Conservation (phyloP, 2,888 invertebrate genomes). For the Campoletis raptor region DNA sequence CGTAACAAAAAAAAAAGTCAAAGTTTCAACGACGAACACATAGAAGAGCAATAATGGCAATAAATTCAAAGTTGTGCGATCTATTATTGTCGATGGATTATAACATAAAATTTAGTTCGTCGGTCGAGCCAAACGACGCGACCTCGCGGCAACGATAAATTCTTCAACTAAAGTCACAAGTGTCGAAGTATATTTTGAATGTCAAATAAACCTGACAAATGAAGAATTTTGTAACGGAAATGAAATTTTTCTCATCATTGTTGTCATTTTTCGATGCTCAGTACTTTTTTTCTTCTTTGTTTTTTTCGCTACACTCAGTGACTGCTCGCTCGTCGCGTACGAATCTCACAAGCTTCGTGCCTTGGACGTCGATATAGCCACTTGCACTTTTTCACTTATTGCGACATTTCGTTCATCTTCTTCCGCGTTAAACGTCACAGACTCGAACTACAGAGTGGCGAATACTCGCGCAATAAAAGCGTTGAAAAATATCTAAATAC, state of each 20-base stretch:
- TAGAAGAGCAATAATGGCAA: constrained; percentile 1
- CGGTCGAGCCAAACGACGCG: constrained; percentile 13
- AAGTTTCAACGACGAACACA: neutral
- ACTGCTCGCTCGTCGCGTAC: constrained; percentile 29
- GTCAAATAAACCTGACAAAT: constrained; percentile 6
- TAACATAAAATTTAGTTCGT: constrained; percentile 36
- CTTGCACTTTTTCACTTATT: neutral
- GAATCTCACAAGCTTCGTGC: neutral
- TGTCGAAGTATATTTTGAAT: constrained; percentile 14
- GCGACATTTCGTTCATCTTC: neutral
- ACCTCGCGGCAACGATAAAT: constrained; percentile 24
- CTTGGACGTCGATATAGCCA: neutral
- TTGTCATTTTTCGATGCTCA: neutral
- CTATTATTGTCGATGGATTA: constrained; percentile 43
- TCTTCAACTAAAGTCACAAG: constrained; percentile 25
- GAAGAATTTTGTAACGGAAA: constrained; percentile 48
- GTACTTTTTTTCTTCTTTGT: neutral
- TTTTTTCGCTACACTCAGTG: constrained; percentile 4
- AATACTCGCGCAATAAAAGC: neutral
- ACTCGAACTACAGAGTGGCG: neutral
- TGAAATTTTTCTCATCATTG: constrained; percentile 52
- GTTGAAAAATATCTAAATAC: neutral
- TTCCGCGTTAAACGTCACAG: neutral
- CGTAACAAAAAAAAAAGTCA: constrained; percentile 23
- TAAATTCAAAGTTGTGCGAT: constrained; percentile 38